A percentile compares a stretch with the other conserved stretches of the same genome.
phyloP scores from a whole-genome alignment of 2,797 vertebrate genomes.

The Microchirus variegatus region DNA sequence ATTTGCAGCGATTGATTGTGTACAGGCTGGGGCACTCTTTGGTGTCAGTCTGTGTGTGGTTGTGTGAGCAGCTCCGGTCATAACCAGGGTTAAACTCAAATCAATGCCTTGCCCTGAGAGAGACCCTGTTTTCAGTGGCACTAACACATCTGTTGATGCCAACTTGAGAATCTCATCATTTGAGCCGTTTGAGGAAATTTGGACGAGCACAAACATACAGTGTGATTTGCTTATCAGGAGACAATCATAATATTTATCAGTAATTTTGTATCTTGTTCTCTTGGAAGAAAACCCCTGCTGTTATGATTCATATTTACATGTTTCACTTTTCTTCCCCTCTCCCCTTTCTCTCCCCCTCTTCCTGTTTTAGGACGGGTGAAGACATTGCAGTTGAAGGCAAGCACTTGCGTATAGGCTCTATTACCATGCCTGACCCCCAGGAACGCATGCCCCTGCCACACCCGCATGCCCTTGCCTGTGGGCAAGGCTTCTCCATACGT shows the following conservation, averaged over 20 bases:
- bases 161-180: constrained; percentile 16
- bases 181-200: constrained; percentile 1
- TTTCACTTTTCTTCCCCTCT: background rate
- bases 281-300: background rate
- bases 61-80: constrained; percentile 36
- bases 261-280: too few species aligned
- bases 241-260: background rate
- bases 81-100: constrained; percentile 71
- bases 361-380: constrained; percentile 90
- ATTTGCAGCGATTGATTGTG: constrained; percentile 72
- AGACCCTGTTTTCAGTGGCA: constrained; percentile 46
- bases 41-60: constrained; percentile 42
- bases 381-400: constrained; percentile 93
- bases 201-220: background rate
- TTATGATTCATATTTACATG: background rate
- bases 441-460: constrained; percentile 86
- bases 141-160: constrained; percentile 36
- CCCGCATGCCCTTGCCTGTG: constrained; percentile 80
- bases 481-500: constrained; percentile 92
- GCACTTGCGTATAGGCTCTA: constrained; percentile 96
- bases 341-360: constrained; percentile 4
- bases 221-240: background rate
- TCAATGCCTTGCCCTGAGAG: constrained; percentile 66
- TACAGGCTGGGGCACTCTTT: constrained; percentile 36
- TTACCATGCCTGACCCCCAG: constrained; percentile 94